Base-by-base conservation (phyloP, 2,113 vertebrate species). In the Bubo scandiacus region DNA sequence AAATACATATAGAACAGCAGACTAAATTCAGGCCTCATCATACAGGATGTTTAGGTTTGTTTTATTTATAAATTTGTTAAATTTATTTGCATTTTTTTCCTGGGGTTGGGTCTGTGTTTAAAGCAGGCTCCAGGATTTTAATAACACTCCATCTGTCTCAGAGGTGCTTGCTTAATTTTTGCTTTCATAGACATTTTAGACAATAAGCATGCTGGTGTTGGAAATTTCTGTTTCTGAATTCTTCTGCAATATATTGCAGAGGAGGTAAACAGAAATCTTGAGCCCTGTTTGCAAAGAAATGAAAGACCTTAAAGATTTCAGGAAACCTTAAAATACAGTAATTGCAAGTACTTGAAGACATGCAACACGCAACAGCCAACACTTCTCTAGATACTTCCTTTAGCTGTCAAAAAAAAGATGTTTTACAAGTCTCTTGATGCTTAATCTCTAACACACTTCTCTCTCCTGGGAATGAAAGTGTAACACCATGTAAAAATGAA, bases 391-490 rank as follows among this genome's bases (percentile, higher is more conserved):
- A 73, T 91, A 85, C n/a, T 94, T 92, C 84, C 92, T 81, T 80
- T 34, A 91, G 78, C 73, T 95, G 91, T 95, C 89, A 96, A 92
- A 89, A 94, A 47, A 90, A 58, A 91, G 36, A 81, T 49, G 59
- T 79, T 94, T 85, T 90, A 66, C 58, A 91, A 96, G 72, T 43
- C 59, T 82, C n/a, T 70, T 58, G 78, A 84, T 70, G 45, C 38
- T 82, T 80, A 77, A 88, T 90, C 73, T 89, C 78, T 62, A 91
- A 80, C 42, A 80, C 19, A 20, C 32, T 91, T 68, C 29, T 84
- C 30, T 79, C 66, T 87, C 58, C 84, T n/a, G 86, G 66, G 51
- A 92, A 75, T 30, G 4, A 47, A 81, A 74, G 52, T 70, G 26
- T 32, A 91, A 84, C 42, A 88, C 32, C 21, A 68, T 8, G 18